Evolutionary conservation across 2,888 invertebrate species (phyloP).

Genomic region (Morpho deidamia): DNA sequence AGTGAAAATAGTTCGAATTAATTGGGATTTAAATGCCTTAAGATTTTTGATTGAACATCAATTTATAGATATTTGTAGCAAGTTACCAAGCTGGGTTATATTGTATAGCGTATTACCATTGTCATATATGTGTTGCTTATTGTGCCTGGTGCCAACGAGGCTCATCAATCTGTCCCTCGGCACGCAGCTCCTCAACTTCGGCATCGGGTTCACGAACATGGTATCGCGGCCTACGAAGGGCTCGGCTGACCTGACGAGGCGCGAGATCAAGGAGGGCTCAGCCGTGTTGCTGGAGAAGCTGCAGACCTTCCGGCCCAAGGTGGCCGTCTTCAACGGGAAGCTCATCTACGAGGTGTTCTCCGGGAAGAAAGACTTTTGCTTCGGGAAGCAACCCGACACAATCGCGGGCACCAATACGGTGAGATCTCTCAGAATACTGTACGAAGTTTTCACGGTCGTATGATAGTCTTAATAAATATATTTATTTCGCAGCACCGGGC

Average conservation of each 20-base stretch:
- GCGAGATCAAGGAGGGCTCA: conserved; percentile 96
- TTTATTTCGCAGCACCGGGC: no score
- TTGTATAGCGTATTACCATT: no score
- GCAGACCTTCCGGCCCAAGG: conserved; percentile 95
- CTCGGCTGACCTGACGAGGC: conserved; percentile 94
- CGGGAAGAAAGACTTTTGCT: conserved; percentile 97
- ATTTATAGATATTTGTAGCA: no score
- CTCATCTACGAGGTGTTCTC: conserved; percentile 98
- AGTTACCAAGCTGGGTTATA: no score
- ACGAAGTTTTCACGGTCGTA: no score
- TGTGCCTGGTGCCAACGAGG: no score
- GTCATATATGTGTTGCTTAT: no score
- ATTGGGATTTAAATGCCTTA: no score
- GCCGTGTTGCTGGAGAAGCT: conserved; percentile 93
- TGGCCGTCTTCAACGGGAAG: conserved; percentile 88
- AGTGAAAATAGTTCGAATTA: no score
- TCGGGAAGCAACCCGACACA: conserved; percentile 96
- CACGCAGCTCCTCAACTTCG: conserved; percentile 88
- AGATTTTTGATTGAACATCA: no score
- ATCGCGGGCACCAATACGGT: conserved; percentile 97
- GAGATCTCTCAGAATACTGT: conserved; percentile 49
- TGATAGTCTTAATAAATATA: no score
- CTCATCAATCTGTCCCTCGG: not conserved
- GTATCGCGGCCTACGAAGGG: conserved; percentile 97
- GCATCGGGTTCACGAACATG: conserved; percentile 99